A percentile compares a stretch with the other conserved stretches of the same genome.
Evolutionary conservation across 2,888 invertebrate genomes (phyloP).

Genomic region (Capitulum mitella): DNA sequence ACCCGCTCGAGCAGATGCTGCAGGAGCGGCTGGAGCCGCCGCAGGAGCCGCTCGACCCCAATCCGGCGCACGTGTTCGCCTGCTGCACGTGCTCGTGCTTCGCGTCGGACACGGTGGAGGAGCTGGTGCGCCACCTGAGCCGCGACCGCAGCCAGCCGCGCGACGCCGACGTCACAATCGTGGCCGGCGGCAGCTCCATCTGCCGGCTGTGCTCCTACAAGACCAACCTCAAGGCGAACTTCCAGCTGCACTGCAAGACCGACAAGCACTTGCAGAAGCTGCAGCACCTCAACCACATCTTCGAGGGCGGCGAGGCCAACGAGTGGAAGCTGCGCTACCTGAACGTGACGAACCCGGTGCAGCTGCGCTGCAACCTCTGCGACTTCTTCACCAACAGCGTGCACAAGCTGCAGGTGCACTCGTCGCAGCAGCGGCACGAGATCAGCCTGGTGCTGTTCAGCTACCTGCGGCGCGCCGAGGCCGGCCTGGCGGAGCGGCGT

Average conservation of each 20-base stretch:
- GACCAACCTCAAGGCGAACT: constrained; percentile 97
- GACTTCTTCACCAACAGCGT: constrained; percentile 96
- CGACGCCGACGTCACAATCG: constrained; percentile 74
- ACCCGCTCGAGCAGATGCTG: constrained; percentile 71
- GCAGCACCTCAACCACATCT: constrained; percentile 96
- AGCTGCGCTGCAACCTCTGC: constrained; percentile 92
- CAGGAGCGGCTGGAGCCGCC: constrained; percentile 85
- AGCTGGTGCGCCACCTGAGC: constrained; percentile 83
- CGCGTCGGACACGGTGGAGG: constrained; percentile 81
- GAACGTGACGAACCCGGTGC: constrained; percentile 72
- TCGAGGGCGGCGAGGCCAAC: constrained; percentile 84
- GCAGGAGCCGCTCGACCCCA: constrained; percentile 76
- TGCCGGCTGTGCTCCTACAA: constrained; percentile 98
- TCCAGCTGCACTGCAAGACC: constrained; percentile 98
- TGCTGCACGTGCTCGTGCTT: constrained; percentile 92
- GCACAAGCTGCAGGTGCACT: constrained; percentile 84
- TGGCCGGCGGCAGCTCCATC: constrained; percentile 84
- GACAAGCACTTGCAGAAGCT: constrained; percentile 97
- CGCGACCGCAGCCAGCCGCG: constrained; percentile 81
- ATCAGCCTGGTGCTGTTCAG: constrained; percentile 73
- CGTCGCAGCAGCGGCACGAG: constrained; percentile 83
- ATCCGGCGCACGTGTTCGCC: constrained; percentile 75
- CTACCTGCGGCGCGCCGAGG: constrained; percentile 63
- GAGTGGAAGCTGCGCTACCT: constrained; percentile 88
- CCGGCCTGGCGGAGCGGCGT: constrained; percentile 38